These are phyloP conservation scores for Adineta ricciae DNA, from an alignment of 2,888 invertebrate species.

Conservation along the genomic window DNA sequence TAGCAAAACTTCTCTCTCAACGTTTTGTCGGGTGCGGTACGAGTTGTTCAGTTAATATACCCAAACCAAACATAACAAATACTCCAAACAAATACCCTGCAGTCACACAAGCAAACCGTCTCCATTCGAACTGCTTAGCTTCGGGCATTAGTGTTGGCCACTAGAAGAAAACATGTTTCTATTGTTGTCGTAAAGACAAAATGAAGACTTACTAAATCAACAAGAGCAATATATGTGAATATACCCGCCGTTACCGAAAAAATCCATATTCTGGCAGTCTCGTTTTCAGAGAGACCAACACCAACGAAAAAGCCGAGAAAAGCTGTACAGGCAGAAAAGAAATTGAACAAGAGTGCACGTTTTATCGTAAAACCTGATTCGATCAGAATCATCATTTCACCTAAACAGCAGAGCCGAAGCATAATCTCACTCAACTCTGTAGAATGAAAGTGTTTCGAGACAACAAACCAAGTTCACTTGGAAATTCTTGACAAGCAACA, in stretches of 20 bases:
- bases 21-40: too few relatives aligned
- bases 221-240: conserved; percentile 52
- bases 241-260: conserved; percentile 52
- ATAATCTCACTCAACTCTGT: too few relatives aligned
- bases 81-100: not conserved
- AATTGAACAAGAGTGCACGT: conserved; percentile 48
- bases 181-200: too few relatives aligned
- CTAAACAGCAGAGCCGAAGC: conserved; percentile 24
- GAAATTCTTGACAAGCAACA: conserved; percentile 52
- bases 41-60: not conserved
- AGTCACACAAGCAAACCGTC: conserved; percentile 23
- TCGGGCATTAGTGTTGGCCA: conserved; percentile 26
- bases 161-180: not conserved
- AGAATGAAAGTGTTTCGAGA: too few relatives aligned
- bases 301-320: conserved; percentile 51
- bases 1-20: too few relatives aligned
- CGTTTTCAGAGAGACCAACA: conserved; percentile 42
- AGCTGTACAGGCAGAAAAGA: conserved; percentile 50
- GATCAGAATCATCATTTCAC: conserved; percentile 51
- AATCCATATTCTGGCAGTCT: conserved; percentile 46
- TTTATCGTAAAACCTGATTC: conserved; percentile 48
- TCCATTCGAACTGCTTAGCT: conserved; percentile 17
- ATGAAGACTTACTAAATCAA: conserved; percentile 39
- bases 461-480: conserved; percentile 50
- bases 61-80: not conserved